Evolutionary conservation across 2,888 invertebrate genomes (phyloP), one percentile per base, ranked within the genome.

Genomic region (Oscheius myriophilus): DNA sequence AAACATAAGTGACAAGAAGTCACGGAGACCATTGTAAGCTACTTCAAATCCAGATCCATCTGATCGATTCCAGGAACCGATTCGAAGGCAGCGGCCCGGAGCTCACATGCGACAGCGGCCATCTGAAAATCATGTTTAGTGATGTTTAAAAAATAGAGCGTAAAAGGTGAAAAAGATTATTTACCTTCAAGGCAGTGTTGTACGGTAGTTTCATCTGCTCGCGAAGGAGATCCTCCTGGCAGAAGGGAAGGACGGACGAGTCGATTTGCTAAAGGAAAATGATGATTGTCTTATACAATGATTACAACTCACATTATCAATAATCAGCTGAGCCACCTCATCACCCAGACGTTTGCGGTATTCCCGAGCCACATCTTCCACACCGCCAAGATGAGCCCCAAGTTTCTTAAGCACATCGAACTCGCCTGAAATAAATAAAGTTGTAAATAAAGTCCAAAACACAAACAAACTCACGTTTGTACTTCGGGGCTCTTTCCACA

Each of bases 61-160:
- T 53, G 53, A 16, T 53, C 53, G 14, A 53, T 53, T 6, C 53
- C 53, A 25, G 53, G 53, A 16, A 53, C 53, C 4, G 53, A 53
- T 26, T 53, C 21, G 14, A 53, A 53, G 16, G 53, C 23, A 9
- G 16, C n/a, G 25, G 53, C 53, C 14, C 53, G 4, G 2, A 53
- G 53, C 14, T 53, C 53, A 9, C 23, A 25, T 2, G 53, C 53
- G 3, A 53, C 53, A 16, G 21, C 53, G 26, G 25, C 23, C 2
- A 53, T 53, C 53, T 53, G 26, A 53, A 53, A 9, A 18, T n/a
- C n/a, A n/a, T n/a, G 21, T 3, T 23, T 9, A 25, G 6, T 23
- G 14, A 16, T 18, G 2, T 23, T 21, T 23, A 6, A 3, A 16
- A 23, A 53, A 18, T 4, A 53, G 3, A 23, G 18, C 3, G 21